These are phyloP conservation scores for Vespertilio murinus DNA, from an alignment of 2,797 vertebrate species.

Conservation along the genomic window DNA sequence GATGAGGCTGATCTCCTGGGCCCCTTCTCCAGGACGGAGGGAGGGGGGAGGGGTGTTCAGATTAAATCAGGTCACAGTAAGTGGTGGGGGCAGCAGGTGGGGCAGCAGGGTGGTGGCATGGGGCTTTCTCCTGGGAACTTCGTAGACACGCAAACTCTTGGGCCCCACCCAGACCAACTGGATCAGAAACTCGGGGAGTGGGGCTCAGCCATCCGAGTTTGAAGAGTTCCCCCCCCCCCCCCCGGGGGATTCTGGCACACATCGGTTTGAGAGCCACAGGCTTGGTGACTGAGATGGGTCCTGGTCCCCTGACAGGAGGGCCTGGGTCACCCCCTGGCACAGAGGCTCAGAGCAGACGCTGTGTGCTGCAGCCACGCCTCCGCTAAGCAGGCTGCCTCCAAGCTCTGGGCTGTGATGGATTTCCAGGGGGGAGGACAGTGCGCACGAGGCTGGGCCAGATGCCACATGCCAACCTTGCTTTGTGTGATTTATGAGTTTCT, in stretches of 20 bases:
- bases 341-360: background rate
- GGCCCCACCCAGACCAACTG: background rate
- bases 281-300: background rate
- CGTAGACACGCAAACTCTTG: background rate
- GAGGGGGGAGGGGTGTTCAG: background rate
- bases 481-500: constrained; percentile 67
- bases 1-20: background rate
- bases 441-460: background rate
- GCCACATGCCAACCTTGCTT: constrained; percentile 44
- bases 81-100: background rate
- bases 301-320: background rate
- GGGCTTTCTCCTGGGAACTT: background rate
- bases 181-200: background rate
- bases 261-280: background rate
- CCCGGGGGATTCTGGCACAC: background rate
- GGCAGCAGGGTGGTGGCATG: background rate
- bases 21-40: background rate
- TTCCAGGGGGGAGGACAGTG: background rate
- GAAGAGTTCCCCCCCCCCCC: no score
- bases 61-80: background rate
- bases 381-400: background rate
- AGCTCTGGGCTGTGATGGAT: background rate
- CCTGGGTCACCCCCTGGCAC: background rate
- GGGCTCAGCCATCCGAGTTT: no score
- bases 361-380: background rate